Evolutionary conservation across 2,797 vertebrate species (phyloP), one percentile per base, ranked within the genome.

Genomic region (Leptatherina wallacei): DNA sequence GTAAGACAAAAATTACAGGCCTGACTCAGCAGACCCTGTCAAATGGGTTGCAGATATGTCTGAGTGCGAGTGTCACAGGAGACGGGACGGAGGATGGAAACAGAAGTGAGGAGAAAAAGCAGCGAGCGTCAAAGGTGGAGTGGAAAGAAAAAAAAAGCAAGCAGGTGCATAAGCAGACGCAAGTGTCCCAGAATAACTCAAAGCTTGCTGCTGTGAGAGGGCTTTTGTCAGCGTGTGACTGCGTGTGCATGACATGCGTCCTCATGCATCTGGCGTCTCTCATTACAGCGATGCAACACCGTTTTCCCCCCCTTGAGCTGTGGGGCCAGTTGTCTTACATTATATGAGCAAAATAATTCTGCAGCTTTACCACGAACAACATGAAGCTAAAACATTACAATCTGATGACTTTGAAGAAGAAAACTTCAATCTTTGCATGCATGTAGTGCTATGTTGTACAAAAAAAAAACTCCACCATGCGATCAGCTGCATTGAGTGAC

Each of bases 1-100:
- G 27, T 49, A 22, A 0, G 36, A 32, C 29, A 36, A 79, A 83
- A 68, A n/a, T n/a, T 54, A 71, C 81, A 64, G 44, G 30, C 38
- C 69, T 74, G 77, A 83, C 65, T 81, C 69, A 13, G 75, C 81
- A 86, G 38, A 74, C 0, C 20, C 42, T 36, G 60, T 77, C 30
- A 29, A 42, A 75, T 73, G 73, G 69, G 32, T 71, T 72, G 78
- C 64, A 69, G 57, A 56, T 27, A 11, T 20, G 64, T 71, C 33
- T n/a, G 20, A 22, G 42, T n/a, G 42, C 42, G 18, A n/a, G 18
- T 44, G 42, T 20, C 42, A 29, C 0, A 49, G 36, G 20, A 40
- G 22, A 35, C 29, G 24, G 20, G 6, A 33, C 10, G 1, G 13
- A 13, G 30, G 5, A 33, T 3, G 52, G 36, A 18, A 36, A 33